Base-by-base conservation (phyloP, 2,113 vertebrate genomes). In the Pachyramphus minor region DNA sequence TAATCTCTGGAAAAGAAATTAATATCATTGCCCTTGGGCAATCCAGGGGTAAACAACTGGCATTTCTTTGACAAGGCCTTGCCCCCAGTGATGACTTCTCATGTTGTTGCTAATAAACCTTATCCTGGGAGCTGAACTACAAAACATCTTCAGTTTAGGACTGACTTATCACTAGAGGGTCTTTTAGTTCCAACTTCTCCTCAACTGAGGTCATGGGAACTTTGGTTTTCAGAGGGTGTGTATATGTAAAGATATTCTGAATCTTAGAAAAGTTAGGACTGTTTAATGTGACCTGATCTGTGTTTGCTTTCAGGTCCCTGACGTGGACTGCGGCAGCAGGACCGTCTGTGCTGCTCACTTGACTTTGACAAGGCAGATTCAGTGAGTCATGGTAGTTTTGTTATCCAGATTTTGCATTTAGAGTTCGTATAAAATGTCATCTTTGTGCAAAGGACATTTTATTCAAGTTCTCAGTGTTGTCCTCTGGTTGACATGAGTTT, bases 241-340 rank as follows among this genome's bases (percentile, higher is more conserved):
- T 35, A 19, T 14, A 19, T 14, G 39, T 55, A 33, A 41, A 60
- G 53, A 31, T 5, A n/a, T 21, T 53, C 66, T 81, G 52, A 49
- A 75, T 30, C 42, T 89, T 33, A 39, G 71, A 49, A 55, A 78
- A 68, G 64, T 9, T 2, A 64, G 22, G 50, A 13, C 17, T 55
- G 28, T 66, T 92, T 55, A 16, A 53, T 60, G 8, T 63, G 63
- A 67, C 18, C 37, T 71, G 28, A n/a, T 52, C 41, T 63, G 50
- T 95, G 59, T 93, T 92, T 94, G 66, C 13, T 96, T 92, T 37
- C 93, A 98, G 98, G 71, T 98, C 63, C 96, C 97, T 49, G 96
- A 96, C 11, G 88, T 92, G 93, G 89, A 97, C 90, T 87, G 87
- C 89, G 98, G 98, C 71, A 86, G 35, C 44, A 87, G 80, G 81